phyloP scores from a whole-genome alignment of 1,140 invertebrate species.

The Drosophila leontia region DNA sequence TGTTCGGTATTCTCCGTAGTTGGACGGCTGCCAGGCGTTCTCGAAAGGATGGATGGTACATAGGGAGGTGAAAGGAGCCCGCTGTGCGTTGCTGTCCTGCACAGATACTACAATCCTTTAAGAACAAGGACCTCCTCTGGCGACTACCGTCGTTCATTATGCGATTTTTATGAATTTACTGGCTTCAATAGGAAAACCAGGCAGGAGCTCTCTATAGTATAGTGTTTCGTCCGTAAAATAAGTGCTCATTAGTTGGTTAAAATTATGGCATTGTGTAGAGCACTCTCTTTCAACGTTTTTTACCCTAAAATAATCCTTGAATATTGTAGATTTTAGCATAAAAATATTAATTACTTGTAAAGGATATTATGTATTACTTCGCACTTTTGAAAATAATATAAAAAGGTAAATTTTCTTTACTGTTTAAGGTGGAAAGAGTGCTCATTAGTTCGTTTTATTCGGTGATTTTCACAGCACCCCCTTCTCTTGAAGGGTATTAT shows the following conservation, averaged over 20 bases:
- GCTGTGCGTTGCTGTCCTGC: conserved; percentile 17
- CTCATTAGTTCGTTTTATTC: too few relatives aligned
- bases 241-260: not conserved
- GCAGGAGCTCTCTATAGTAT: not conserved
- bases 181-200: conserved; percentile 8
- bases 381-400: too few relatives aligned
- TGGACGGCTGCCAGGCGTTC: conserved; percentile 67
- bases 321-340: not conserved
- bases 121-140: conserved; percentile 39
- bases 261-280: too few relatives aligned
- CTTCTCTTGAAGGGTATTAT: not conserved
- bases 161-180: not conserved
- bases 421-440: too few relatives aligned
- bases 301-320: not conserved
- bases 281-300: not conserved
- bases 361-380: too few relatives aligned
- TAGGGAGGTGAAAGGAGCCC: not conserved
- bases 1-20: conserved; percentile 49
- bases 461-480: too few relatives aligned
- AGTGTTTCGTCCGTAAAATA: not conserved
- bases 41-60: conserved; percentile 9
- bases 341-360: not conserved
- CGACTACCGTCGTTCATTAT: not conserved
- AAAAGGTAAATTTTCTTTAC: not conserved
- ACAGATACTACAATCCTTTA: conserved; percentile 23